phyloP scores from a whole-genome alignment of 2,113 vertebrate genomes.

The Drymodes brunneopygia region DNA sequence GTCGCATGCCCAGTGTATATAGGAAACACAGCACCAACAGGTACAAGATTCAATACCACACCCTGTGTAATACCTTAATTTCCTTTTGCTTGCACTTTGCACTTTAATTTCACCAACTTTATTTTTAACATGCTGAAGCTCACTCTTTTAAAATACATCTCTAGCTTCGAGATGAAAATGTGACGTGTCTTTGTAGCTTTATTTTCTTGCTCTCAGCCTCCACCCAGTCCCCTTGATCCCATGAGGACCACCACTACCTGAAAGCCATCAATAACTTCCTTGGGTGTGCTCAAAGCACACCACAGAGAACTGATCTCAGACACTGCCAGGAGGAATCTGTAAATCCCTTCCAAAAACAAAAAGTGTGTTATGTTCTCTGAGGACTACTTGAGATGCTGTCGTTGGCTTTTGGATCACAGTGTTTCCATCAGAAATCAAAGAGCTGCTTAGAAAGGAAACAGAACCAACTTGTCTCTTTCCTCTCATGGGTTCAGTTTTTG shows the following conservation, averaged over 20 bases:
- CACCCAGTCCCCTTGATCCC: not conserved
- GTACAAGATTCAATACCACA: not conserved
- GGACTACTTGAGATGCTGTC: not conserved
- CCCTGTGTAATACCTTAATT: not conserved
- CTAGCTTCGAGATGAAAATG: not conserved
- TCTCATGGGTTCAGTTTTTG: not conserved
- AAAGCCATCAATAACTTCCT: not conserved
- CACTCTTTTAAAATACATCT: not conserved
- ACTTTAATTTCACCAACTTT: not conserved
- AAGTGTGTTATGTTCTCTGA: not conserved
- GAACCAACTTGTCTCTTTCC: not conserved
- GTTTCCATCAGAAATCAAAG: not conserved
- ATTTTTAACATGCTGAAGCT: not conserved
- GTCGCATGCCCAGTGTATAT: not conserved
- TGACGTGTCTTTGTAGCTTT: not conserved
- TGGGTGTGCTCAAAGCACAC: not conserved
- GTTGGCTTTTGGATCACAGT: not conserved
- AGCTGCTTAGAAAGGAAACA: not conserved
- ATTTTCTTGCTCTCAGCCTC: not conserved
- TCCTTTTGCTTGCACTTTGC: not conserved
- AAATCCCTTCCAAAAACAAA: not conserved
- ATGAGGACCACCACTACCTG: not conserved
- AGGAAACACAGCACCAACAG: not conserved
- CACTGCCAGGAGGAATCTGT: not conserved
- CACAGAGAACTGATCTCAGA: not conserved